Evolutionary conservation across 2,888 invertebrate species (phyloP), one percentile per base, ranked within the genome.

Genomic region (Perithous albicinctus): DNA sequence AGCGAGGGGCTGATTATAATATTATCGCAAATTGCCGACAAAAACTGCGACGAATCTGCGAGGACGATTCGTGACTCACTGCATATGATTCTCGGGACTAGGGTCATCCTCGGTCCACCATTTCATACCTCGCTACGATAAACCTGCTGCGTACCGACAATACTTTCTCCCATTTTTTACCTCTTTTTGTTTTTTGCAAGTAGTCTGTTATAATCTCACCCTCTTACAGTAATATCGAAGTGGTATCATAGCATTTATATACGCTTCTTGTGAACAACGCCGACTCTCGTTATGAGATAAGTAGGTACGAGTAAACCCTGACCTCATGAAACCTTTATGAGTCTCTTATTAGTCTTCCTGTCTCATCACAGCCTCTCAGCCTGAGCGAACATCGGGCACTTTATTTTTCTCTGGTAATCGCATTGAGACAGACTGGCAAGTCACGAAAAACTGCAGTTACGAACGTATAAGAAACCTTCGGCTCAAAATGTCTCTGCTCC

Each of bases 21-120:
- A 89, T 89, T 90, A 87, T 84, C 86, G 86, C 85, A 90, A 90
- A 70, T 90, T 87, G 85, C 87, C 86, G 85, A 73, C 83, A 81
- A 89, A 86, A 86, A 67, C 85, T 86, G 86, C 87, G 85, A 88
- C 87, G 88, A 88, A 89, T 89, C 85, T 83, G 77, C 85, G 78
- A 80, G 66, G 41, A 86, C 83, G 81, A 85, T 64, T 85, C 82
- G 79, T 78, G 70, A 59, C 79, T 74, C 69, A 66, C 75, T 61
- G 61, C 48, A n/a, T 10, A 43, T 12, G 41, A 69, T 64, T 64
- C 70, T 59, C 56, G 48, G n/a, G 32, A 32, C 32, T 43, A 2
- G 59, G 70, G 48, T 80, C 75, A 64, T 56, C 29, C 43, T n/a
- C 12, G 20, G 35, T 54, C 51, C 64, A 23, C 38, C 72, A 80